Evolutionary conservation across 2,888 invertebrate species (phyloP).

Genomic region (Thymelicus acteon): DNA sequence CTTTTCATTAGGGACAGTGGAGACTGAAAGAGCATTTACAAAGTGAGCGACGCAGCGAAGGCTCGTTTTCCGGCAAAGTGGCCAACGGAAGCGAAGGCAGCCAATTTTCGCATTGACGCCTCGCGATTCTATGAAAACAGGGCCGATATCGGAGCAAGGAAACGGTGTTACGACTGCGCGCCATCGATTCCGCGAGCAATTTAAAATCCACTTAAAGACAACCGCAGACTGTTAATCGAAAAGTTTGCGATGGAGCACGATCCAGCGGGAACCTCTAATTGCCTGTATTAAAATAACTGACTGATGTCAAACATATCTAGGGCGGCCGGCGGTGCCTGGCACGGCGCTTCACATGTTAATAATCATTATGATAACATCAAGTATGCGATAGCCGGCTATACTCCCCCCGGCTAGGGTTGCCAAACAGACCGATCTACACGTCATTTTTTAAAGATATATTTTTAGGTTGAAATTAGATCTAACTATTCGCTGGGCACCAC

Average conservation of each 20-base stretch:
- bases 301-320: slow-evolving; percentile 84
- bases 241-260: slow-evolving; percentile 70
- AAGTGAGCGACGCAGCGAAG: slow-evolving; percentile 19
- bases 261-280: slow-evolving; percentile 76
- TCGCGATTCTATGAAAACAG: slow-evolving; percentile 39
- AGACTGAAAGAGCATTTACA: slow-evolving; percentile 23
- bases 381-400: slow-evolving; percentile 77
- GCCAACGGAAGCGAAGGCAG: slow-evolving; percentile 8
- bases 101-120: slow-evolving; percentile 29
- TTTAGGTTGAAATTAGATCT: neutral
- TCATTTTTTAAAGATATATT: neutral
- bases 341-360: slow-evolving; percentile 82
- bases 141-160: slow-evolving; percentile 45
- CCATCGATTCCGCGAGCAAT: slow-evolving; percentile 74
- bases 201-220: slow-evolving; percentile 82
- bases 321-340: slow-evolving; percentile 75
- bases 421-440: slow-evolving; percentile 6
- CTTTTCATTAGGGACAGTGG: slow-evolving; percentile 13
- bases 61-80: slow-evolving; percentile 16
- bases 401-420: slow-evolving; percentile 58
- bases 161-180: slow-evolving; percentile 42
- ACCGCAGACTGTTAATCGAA: slow-evolving; percentile 80
- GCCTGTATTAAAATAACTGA: slow-evolving; percentile 84
- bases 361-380: slow-evolving; percentile 84
- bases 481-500: neutral